Base-by-base conservation (phyloP, 2,797 vertebrate species). In the Leucoraja ocellata region DNA sequence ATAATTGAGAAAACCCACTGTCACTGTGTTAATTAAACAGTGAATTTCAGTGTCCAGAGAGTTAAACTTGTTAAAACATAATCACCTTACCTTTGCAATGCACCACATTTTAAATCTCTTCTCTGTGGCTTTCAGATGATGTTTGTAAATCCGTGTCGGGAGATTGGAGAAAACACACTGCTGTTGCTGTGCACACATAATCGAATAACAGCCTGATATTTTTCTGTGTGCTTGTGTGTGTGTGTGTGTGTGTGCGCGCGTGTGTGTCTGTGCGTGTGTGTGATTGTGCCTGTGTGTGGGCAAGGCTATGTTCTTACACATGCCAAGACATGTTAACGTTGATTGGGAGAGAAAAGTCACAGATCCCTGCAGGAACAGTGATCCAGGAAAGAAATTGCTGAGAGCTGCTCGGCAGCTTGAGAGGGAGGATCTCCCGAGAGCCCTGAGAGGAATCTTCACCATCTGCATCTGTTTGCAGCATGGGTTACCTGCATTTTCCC, bases 1-100 rank as follows among this genome's bases (percentile, higher is more conserved):
- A n/a, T 28, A 11, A 13, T 54, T 54, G 81, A 84, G 25, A 61
- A 61, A 84, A 84, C 0, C 81, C 13, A 61, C 54, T 4, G 3
- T 4, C 4, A 8, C 21, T 25, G 80, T 25, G 80, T 8, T 25
- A 58, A 10, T 58, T 61, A 28, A 68, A 18, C 13, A 65, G 61
- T 32, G 61, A 7, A 65, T 32, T 36, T 65, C 84, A 36, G 63
- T 32, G 9, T 2, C 16, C 13, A 88, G 65, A 36, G n/a, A 88
- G 84, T 88, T 88, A 88, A 88, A 88, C 63, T 88, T 65, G 84
- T 2, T 68, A 68, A n/a, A 88, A 21, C 14, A 88, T 88, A 68
- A 32, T 65, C 61, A 25, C 28, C 80, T 88, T 88, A 88, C 84
- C 84, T 88, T 88, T 68, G 63, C n/a, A 9, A 18, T 39, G 63